Evolutionary conservation across 2,797 vertebrate species (phyloP).

Genomic region (Hemitrygon akajei): DNA sequence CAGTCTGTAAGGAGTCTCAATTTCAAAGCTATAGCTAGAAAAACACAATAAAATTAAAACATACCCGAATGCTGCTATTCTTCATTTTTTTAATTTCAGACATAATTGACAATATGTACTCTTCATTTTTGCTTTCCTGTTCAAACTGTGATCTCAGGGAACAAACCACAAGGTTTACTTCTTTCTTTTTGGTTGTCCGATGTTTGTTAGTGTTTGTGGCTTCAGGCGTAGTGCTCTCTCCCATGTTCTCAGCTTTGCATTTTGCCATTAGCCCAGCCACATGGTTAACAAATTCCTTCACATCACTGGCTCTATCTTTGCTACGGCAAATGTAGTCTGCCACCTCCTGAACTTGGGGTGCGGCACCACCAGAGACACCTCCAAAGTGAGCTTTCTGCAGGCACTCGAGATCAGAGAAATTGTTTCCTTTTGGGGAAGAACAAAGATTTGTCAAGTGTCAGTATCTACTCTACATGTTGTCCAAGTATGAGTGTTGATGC

Average conservation of each 20-base stretch:
- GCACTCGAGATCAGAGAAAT: constrained; percentile 67
- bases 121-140: too few relatives aligned
- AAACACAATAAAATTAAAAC: too few relatives aligned
- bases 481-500: neutral
- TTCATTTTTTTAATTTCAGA: too few relatives aligned
- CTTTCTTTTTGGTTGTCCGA: too few relatives aligned
- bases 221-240: too few relatives aligned
- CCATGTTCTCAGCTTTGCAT: constrained; percentile 35
- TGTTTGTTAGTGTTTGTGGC: too few relatives aligned
- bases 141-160: too few relatives aligned
- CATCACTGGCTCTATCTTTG: constrained; percentile 63
- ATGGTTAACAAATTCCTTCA: constrained; percentile 78
- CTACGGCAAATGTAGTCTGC: constrained; percentile 69
- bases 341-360: constrained; percentile 57
- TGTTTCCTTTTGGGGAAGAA: constrained; percentile 58
- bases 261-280: constrained; percentile 69
- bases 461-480: neutral
- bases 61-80: too few relatives aligned
- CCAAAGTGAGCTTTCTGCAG: constrained; percentile 72
- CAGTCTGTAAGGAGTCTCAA: too few relatives aligned
- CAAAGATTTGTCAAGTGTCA: neutral
- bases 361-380: constrained; percentile 66
- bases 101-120: too few relatives aligned
- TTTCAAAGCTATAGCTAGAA: too few relatives aligned
- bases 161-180: too few relatives aligned